Conservation (phyloP, 2,797 vertebrate species). For the Ambastaia sidthimunki region DNA sequence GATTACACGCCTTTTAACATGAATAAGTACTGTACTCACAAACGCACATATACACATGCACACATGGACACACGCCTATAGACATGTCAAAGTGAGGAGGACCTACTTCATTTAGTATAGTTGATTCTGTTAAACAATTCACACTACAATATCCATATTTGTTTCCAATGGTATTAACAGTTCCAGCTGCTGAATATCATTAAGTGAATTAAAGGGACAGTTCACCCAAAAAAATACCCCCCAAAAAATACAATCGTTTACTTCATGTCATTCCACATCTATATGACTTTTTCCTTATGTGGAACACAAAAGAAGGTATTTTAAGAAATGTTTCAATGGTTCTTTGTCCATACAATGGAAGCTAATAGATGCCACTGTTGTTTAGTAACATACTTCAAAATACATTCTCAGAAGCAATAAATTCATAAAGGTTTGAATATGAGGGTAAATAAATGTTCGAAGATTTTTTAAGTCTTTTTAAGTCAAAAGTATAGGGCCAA, state of each 20-base stretch:
- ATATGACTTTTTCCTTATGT: neutral
- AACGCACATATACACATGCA: slow-evolving; percentile 8
- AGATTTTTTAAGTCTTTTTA: no score
- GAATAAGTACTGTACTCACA: slow-evolving; percentile 8
- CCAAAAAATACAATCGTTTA: neutral
- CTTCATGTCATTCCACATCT: neutral
- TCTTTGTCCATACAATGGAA: no score
- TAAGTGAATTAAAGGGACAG: neutral
- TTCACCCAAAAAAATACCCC: neutral
- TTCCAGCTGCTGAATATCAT: neutral
- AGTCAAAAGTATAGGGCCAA: neutral
- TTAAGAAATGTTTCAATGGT: no score
- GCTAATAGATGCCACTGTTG: no score
- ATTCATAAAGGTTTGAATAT: no score
- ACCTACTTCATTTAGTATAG: neutral
- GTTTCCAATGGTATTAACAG: neutral
- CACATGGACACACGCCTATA: neutral
- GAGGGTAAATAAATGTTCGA: no score
- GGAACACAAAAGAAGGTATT: neutral
- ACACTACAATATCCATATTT: neutral
- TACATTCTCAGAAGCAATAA: neutral
- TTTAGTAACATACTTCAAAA: no score
- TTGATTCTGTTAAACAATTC: neutral
- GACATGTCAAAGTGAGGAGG: neutral
- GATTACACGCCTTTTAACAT: slow-evolving; percentile 9